phyloP scores from a whole-genome alignment of 1,140 invertebrate genomes.

The Megalopta genalis region DNA sequence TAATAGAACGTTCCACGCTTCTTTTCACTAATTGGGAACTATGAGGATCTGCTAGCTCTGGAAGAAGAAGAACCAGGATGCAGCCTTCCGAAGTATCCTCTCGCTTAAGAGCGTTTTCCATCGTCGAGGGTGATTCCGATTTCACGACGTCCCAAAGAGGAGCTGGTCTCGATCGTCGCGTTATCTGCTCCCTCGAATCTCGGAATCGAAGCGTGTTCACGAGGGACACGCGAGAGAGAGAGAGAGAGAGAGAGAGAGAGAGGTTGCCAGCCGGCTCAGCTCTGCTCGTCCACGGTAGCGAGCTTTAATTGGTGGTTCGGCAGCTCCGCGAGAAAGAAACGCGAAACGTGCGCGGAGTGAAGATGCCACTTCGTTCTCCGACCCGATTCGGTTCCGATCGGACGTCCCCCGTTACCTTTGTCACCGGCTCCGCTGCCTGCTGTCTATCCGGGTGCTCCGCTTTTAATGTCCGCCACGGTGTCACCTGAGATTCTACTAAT shows the following conservation, averaged over 20 bases:
- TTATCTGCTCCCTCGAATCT: slow-evolving; percentile 38
- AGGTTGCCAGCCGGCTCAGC: background rate
- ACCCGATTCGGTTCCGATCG: background rate
- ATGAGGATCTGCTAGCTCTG: too few relatives aligned
- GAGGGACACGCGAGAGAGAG: background rate
- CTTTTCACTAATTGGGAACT: too few relatives aligned
- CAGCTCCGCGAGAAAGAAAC: slow-evolving; percentile 36
- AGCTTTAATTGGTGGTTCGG: slow-evolving; percentile 57
- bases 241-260: background rate
- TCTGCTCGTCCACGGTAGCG: background rate
- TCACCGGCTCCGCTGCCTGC: slow-evolving; percentile 56
- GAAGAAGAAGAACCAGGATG: too few relatives aligned
- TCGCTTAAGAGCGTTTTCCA: background rate
- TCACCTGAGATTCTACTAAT: slow-evolving; percentile 68
- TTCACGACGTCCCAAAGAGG: background rate
- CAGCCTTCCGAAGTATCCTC: background rate
- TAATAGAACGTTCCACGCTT: too few relatives aligned
- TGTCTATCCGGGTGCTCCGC: slow-evolving; percentile 50
- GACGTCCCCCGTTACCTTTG: slow-evolving; percentile 69
- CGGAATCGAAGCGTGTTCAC: slow-evolving; percentile 13
- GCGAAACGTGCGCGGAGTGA: slow-evolving; percentile 31
- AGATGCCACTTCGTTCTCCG: slow-evolving; percentile 28
- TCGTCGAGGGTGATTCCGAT: background rate
- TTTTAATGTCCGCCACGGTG: slow-evolving; percentile 64
- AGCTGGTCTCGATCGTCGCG: background rate